phyloP scores from a whole-genome alignment of 2,888 invertebrate genomes.

The Icerya purchasi region DNA sequence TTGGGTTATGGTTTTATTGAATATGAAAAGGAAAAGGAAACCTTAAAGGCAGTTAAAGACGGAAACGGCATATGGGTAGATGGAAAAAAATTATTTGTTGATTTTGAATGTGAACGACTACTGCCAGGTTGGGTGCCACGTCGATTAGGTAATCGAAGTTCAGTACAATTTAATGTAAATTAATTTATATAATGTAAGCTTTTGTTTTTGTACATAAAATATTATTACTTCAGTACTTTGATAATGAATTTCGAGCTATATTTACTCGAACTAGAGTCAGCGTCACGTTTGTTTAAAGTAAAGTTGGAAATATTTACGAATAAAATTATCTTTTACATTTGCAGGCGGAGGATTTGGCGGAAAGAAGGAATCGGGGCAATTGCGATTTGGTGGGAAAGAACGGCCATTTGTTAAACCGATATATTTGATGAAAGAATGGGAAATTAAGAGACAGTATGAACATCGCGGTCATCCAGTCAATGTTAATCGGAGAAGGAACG shows the following conservation, averaged over 20 bases:
- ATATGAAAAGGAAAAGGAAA: conserved; percentile 38
- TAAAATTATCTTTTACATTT: too few species aligned
- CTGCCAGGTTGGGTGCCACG: conserved; percentile 65
- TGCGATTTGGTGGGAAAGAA: conserved; percentile 63
- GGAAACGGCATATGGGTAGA: conserved; percentile 36
- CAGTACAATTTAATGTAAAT: background rate
- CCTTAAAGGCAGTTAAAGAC: conserved; percentile 33
- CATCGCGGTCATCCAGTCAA: too few species aligned
- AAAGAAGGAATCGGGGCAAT: conserved; percentile 62
- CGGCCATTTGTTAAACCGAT: conserved; percentile 52
- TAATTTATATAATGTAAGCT: background rate
- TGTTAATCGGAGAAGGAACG: too few species aligned
- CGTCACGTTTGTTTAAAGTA: too few species aligned
- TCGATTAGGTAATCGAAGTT: conserved; percentile 38
- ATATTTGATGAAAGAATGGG: conserved; percentile 10
- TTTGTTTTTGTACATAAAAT: background rate
- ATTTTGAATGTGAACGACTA: conserved; percentile 48
- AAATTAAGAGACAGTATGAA: background rate
- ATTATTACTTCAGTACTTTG: too few species aligned
- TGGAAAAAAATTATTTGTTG: conserved; percentile 47
- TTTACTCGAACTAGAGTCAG: too few species aligned
- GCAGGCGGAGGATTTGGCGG: conserved; percentile 68
- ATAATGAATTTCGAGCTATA: too few species aligned
- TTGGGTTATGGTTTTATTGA: conserved; percentile 74
- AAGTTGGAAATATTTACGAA: too few species aligned